Conservation (phyloP, 1,140 invertebrate species). For the Drosophila kurseongensis region DNA sequence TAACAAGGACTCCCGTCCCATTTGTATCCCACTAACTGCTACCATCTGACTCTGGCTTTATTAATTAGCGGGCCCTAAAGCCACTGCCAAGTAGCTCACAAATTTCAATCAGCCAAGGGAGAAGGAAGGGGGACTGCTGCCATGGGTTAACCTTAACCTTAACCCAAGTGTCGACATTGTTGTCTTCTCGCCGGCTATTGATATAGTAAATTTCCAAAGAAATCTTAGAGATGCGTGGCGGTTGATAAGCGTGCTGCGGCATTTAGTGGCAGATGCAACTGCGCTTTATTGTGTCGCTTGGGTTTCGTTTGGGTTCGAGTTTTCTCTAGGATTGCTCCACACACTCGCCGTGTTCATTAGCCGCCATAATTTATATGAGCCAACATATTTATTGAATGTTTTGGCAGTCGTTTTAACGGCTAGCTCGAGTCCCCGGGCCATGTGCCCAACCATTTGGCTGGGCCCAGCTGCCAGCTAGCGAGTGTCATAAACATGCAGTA, state of each 20-base stretch:
- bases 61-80: constrained; percentile 78
- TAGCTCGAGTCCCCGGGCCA: constrained; percentile 29
- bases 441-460: constrained; percentile 53
- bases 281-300: constrained; percentile 55
- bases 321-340: constrained; percentile 27
- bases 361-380: constrained; percentile 78
- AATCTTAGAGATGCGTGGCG: constrained; percentile 73
- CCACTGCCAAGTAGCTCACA: constrained; percentile 74
- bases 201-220: constrained; percentile 77
- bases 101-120: constrained; percentile 67
- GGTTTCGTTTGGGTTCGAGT: constrained; percentile 3
- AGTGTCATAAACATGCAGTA: constrained; percentile 57
- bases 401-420: constrained; percentile 78
- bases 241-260: constrained; percentile 70
- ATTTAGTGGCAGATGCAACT: constrained; percentile 67
- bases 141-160: constrained; percentile 34
- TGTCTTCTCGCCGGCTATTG: constrained; percentile 54
- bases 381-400: constrained; percentile 82
- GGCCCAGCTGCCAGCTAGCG: constrained; percentile 62
- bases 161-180: constrained; percentile 70
- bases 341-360: constrained; percentile 71
- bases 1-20: constrained; percentile 19
- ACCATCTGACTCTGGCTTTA: constrained; percentile 39
- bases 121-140: constrained; percentile 11
- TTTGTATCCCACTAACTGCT: constrained; percentile 21